Percentiles rank a stretch among this genome's conserved stretches.
Conservation (phyloP, 2,113 vertebrate species). For the Orycteropus afer region DNA sequence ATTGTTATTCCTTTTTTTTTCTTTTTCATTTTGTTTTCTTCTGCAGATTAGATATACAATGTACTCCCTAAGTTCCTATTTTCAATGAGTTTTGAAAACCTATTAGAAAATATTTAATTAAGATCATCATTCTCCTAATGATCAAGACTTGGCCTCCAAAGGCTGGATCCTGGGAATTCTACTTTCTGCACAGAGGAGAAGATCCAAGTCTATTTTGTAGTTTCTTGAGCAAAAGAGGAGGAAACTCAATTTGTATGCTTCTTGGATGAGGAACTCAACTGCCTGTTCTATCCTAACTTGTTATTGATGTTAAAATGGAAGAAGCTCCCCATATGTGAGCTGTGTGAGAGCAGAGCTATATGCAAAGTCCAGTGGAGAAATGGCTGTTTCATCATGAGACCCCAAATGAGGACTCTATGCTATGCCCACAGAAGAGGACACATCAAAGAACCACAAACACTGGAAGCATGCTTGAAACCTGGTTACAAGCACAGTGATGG, state of each 20-base stretch:
- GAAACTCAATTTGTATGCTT: not conserved
- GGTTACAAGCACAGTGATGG: not conserved
- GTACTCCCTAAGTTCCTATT: not conserved
- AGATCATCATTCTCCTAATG: not conserved
- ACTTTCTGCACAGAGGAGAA: not conserved
- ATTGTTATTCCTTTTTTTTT: not conserved
- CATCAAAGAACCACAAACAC: not conserved
- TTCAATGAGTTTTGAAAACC: not conserved
- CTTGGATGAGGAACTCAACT: not conserved
- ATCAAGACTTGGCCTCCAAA: not conserved
- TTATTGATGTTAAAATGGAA: conserved; percentile 55
- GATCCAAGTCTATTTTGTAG: not conserved
- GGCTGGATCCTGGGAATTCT: not conserved
- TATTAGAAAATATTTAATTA: not conserved
- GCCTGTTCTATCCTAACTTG: not conserved
- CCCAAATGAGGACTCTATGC: not conserved
- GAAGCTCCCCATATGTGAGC: conserved; percentile 37
- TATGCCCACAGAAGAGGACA: not conserved
- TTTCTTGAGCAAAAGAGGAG: not conserved
- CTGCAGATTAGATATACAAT: not conserved
- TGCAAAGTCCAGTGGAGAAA: conserved; percentile 42
- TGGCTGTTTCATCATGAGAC: not conserved
- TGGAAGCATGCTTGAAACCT: not conserved
- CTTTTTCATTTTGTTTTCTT: not conserved
- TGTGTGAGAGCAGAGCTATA: not conserved